Evolutionary conservation across 2,113 vertebrate genomes (phyloP).

Genomic region (Lophius piscatorius): DNA sequence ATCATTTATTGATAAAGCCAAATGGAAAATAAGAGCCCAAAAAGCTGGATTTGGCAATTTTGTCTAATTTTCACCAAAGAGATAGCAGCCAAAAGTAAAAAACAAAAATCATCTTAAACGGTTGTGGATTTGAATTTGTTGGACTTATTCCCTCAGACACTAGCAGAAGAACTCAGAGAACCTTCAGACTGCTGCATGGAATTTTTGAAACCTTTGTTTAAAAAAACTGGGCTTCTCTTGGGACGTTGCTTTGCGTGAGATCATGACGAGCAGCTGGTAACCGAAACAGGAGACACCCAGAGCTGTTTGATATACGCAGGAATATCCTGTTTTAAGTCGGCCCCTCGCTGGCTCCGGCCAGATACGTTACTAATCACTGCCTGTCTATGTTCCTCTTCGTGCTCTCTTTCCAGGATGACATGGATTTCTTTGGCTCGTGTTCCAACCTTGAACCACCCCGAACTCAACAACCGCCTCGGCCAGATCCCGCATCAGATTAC

Average conservation of each 20-base stretch:
- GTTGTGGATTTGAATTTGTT: neutral
- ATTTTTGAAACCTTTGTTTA: neutral
- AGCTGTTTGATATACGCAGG: slow-evolving; percentile 56
- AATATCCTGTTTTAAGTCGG: slow-evolving; percentile 48
- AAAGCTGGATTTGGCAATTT: too few species aligned
- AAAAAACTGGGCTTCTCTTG: too few species aligned
- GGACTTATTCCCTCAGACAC: neutral
- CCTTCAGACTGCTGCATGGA: neutral
- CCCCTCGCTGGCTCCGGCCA: slow-evolving; percentile 19
- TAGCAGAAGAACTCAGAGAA: neutral
- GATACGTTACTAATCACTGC: slow-evolving; percentile 61
- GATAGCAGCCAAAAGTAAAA: too few species aligned
- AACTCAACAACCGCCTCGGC: slow-evolving; percentile 56
- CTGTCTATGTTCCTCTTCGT: slow-evolving; percentile 49
- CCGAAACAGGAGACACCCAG: slow-evolving; percentile 28
- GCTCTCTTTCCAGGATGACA: slow-evolving; percentile 74
- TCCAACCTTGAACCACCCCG: slow-evolving; percentile 66
- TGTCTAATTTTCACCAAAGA: too few species aligned
- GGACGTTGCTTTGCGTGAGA: slow-evolving; percentile 15
- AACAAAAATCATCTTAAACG: too few species aligned
- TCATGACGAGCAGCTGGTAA: slow-evolving; percentile 39
- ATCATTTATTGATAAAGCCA: too few species aligned
- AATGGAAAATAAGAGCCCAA: too few species aligned
- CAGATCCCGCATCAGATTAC: slow-evolving; percentile 71
- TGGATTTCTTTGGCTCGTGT: slow-evolving; percentile 64